Conservation (phyloP, 2,888 invertebrate species). For the Metacarcinus magister region DNA sequence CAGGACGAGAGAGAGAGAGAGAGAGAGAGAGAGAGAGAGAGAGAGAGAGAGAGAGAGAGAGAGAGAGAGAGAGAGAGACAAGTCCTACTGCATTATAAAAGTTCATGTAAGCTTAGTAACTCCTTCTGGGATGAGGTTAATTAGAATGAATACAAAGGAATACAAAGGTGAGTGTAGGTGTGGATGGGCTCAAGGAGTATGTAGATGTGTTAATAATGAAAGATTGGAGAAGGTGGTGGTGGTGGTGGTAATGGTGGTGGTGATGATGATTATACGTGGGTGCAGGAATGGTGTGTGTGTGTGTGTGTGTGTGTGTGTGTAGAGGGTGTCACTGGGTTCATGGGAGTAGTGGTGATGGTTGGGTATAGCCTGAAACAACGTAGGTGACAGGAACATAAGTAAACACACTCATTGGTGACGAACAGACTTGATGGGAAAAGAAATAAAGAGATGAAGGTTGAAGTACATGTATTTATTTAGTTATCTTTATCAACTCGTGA, state of each 20-base stretch:
- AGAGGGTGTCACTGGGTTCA: background rate
- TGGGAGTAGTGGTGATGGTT: background rate
- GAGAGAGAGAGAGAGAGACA: background rate
- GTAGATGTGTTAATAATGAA: too few relatives aligned
- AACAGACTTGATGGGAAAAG: too few relatives aligned
- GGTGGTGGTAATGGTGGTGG: background rate
- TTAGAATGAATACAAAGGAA: background rate
- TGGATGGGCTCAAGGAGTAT: background rate
- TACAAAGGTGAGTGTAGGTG: background rate
- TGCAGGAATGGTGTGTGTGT: background rate
- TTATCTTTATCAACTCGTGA: too few relatives aligned
- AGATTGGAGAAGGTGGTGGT: background rate
- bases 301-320: too few relatives aligned
- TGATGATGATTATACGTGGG: background rate
- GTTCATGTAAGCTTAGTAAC: background rate
- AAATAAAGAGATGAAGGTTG: too few relatives aligned
- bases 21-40: background rate
- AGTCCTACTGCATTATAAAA: background rate
- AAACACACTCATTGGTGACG: background rate
- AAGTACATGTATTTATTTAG: too few relatives aligned
- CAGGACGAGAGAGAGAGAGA: background rate
- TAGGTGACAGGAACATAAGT: background rate
- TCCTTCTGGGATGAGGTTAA: background rate
- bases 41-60: background rate
- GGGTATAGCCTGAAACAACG: background rate